Percentiles rank a stretch among this genome's conserved stretches.
Evolutionary conservation across 1,140 invertebrate genomes (phyloP).

Genomic region (Formica selysi): DNA sequence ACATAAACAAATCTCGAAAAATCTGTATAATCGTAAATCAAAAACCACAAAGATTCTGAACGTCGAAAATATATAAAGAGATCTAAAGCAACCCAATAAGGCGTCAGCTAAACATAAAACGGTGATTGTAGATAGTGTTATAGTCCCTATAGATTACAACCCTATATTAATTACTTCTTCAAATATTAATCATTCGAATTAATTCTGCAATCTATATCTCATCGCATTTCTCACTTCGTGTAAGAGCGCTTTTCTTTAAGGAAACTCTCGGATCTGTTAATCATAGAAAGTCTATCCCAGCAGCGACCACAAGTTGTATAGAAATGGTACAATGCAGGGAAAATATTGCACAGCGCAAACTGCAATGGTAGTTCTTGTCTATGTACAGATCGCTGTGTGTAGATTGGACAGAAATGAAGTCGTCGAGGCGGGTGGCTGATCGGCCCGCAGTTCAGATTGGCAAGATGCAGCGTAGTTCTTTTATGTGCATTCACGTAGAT

Average conservation of each 20-base stretch:
- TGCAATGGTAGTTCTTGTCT: constrained; percentile 79
- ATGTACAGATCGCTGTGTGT: constrained; percentile 84
- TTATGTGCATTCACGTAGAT: constrained; percentile 86
- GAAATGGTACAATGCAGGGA: constrained; percentile 76
- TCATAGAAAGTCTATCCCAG: constrained; percentile 67
- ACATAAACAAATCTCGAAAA: constrained; percentile 17
- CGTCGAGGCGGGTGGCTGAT: constrained; percentile 81
- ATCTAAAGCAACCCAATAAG: constrained; percentile 32
- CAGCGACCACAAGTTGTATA: constrained; percentile 72
- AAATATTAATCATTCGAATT: constrained; percentile 38
- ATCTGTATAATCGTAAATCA: constrained; percentile 24
- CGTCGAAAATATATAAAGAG: constrained; percentile 21
- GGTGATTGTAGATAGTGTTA: constrained; percentile 44
- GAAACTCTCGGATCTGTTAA: constrained; percentile 55
- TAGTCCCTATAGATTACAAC: constrained; percentile 31
- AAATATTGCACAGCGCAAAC: constrained; percentile 79
- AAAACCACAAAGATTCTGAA: constrained; percentile 18
- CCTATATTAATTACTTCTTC: constrained; percentile 41
- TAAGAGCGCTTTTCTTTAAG: constrained; percentile 37
- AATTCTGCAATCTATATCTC: constrained; percentile 29
- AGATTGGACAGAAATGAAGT: constrained; percentile 85
- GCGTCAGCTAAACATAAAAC: constrained; percentile 26
- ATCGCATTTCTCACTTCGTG: constrained; percentile 45
- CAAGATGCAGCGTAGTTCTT: constrained; percentile 83
- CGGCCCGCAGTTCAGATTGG: constrained; percentile 83